Base-by-base conservation (phyloP, 2,797 vertebrate species). In the Lycodopsis pacificus region DNA sequence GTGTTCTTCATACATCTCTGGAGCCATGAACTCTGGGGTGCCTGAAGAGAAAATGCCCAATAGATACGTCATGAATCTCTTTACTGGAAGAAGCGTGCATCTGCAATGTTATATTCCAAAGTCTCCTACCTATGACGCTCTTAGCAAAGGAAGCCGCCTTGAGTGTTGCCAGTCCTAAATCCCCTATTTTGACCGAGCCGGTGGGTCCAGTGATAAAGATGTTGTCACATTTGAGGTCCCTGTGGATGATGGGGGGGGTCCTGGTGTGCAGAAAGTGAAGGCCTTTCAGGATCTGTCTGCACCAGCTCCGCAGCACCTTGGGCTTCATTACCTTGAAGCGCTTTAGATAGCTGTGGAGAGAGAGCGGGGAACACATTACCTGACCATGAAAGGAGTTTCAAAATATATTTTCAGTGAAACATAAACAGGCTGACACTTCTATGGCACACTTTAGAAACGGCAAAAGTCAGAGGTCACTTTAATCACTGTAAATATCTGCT, bases 291-390 rank as follows among this genome's bases (percentile, higher is more conserved):
- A 99, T 99, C 92, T 99, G 98, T 84, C 98, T 94, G 87, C 98
- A 99, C 98, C 98, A 99, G 83, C 98, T 99, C 64, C 98, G 95
- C 68, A 99, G 90, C 53, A 99, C 97, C 91, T 99, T 99, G 51
- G 98, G 97, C 82, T 99, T 99, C 98, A 99, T 99, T 84, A 99
- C 98, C 86, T 99, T 99, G 91, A 99, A 99, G 64, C 98, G 96
- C 91, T 98, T 99, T 85, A 99, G 92, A 90, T 99, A 99, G 81
- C 98, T 99, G 88, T 7, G 82, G 58, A 44, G 42, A 44, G n/a
- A 84, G 48, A 76, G n/a, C n/a, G 30, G 7, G 25, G 68, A 53
- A 81, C 27, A 34, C 3, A 13, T 81, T n/a, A 73, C 2, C 4
- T 30, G 7, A 73, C 19, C 54, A 30, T 25, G 19, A 64, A 30